Evolutionary conservation across 2,888 invertebrate species (phyloP), one percentile per base, ranked within the genome.

Genomic region (Drosophila incognita): DNA sequence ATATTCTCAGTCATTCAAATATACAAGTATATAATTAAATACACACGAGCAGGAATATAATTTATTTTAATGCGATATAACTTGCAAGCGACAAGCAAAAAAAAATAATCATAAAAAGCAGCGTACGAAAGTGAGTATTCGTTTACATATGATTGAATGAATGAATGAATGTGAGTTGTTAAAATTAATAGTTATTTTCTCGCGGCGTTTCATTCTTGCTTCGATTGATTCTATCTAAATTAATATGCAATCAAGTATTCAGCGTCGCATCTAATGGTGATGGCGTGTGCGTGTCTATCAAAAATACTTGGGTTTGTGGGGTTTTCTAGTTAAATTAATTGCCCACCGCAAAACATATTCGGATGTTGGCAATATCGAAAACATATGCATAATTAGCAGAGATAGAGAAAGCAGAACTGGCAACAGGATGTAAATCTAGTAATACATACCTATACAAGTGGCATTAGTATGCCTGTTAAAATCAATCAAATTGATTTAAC

Each of bases 241-340:
- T 86, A 90, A 84, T 90, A 69, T 62, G 77, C 89, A 84, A 84
- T 84, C 87, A 84, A 88, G 72, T 71, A 84, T 85, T 83, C 90
- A 74, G 87, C 71, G 78, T 83, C 68, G 69, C 36, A 68, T 57
- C 69, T 66, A 85, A 85, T 83, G 71, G 70, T 59, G 46, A 33
- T 73, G 64, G 87, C 87, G 71, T 79, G 89, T 77, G 82, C 60
- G 54, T 65, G 60, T 69, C 74, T 49, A 79, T 69, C 73, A 77
- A 64, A 72, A 63, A 46, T 51, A 24, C 40, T 56, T 52, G 24
- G 35, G 29, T 13, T 31, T 40, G 48, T 66, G 62, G 42, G 53
- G 54, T 48, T 73, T 65, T 68, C 56, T 60, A 58, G 21, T 69
- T 66, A 49, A 64, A 76, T 88, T 88, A 85, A 88, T 88, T 85